phyloP scores from a whole-genome alignment of 2,888 invertebrate genomes.

The Apamea sordens region DNA sequence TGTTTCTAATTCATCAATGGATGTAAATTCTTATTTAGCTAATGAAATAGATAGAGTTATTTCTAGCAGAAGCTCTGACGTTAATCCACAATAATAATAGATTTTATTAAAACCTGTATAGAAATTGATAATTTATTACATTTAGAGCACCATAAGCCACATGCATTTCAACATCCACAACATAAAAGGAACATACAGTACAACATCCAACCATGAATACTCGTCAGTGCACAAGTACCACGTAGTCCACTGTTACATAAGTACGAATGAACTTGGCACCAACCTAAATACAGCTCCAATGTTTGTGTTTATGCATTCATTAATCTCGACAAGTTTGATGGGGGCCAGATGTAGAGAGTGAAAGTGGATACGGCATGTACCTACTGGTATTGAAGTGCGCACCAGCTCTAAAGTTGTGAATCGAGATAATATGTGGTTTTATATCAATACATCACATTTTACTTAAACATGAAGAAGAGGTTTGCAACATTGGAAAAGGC shows the following conservation, averaged over 20 bases:
- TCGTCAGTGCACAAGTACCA: constrained; percentile 9
- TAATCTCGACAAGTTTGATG: constrained; percentile 71
- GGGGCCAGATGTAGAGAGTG: constrained; percentile 63
- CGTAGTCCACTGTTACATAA: constrained; percentile 56
- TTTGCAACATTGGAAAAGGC: not conserved
- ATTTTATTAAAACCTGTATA: not conserved
- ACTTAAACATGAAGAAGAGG: not conserved
- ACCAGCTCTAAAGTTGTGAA: not conserved
- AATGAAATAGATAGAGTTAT: not conserved
- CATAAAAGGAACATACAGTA: constrained; percentile 7
- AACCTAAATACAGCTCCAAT: constrained; percentile 77
- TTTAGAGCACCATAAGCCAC: not conserved
- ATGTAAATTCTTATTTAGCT: not conserved
- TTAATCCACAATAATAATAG: not conserved
- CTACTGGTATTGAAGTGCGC: constrained; percentile 23
- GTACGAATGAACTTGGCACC: constrained; percentile 85
- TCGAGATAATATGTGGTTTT: not conserved
- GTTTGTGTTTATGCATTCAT: constrained; percentile 76
- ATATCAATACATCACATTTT: not conserved
- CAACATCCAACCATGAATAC: constrained; percentile 1
- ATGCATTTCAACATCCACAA: constrained; percentile 5
- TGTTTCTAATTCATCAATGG: no score
- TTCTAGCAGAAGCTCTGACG: not conserved
- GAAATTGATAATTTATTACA: not conserved
- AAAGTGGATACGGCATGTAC: constrained; percentile 78